Conservation (phyloP, 1,140 invertebrate genomes). For the Zaprionus taronus region DNA sequence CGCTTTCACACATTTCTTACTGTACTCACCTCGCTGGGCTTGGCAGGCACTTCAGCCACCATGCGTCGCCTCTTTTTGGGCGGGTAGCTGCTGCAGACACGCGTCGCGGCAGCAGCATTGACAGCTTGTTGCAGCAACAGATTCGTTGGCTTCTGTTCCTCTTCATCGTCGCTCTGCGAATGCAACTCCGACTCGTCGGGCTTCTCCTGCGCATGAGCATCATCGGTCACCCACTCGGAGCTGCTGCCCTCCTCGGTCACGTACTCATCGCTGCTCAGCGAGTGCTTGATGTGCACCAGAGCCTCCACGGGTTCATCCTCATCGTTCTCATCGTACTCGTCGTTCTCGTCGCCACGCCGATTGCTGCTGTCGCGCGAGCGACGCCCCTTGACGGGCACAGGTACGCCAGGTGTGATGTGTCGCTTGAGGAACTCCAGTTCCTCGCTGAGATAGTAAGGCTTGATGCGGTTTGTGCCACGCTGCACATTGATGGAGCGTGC, state of each 20-base stretch:
- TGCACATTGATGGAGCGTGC: constrained; percentile 72
- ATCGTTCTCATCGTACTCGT: constrained; percentile 37
- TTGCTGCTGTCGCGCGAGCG: constrained; percentile 49
- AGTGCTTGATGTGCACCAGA: constrained; percentile 36
- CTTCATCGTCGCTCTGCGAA: constrained; percentile 42
- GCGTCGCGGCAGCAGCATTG: background rate
- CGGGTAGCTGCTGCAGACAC: constrained; percentile 33
- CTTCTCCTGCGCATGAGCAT: constrained; percentile 62
- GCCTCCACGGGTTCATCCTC: constrained; percentile 35
- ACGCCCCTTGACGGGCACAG: constrained; percentile 48
- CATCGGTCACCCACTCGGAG: constrained; percentile 34
- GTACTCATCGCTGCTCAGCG: constrained; percentile 48
- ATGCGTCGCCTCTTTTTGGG: constrained; percentile 44
- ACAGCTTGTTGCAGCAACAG: no score
- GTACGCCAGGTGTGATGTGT: constrained; percentile 73
- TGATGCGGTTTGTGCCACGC: constrained; percentile 59
- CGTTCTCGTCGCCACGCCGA: constrained; percentile 27
- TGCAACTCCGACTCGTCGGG: constrained; percentile 17
- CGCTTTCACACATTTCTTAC: background rate
- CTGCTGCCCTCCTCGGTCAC: constrained; percentile 38
- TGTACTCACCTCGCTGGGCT: constrained; percentile 23
- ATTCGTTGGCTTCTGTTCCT: constrained; percentile 20
- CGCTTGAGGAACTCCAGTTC: constrained; percentile 64
- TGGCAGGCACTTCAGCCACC: background rate
- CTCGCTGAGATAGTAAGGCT: constrained; percentile 69